Evolutionary conservation across 92 coral and sea anemone species (phyloP).

Genomic region (Palythoa grandis): DNA sequence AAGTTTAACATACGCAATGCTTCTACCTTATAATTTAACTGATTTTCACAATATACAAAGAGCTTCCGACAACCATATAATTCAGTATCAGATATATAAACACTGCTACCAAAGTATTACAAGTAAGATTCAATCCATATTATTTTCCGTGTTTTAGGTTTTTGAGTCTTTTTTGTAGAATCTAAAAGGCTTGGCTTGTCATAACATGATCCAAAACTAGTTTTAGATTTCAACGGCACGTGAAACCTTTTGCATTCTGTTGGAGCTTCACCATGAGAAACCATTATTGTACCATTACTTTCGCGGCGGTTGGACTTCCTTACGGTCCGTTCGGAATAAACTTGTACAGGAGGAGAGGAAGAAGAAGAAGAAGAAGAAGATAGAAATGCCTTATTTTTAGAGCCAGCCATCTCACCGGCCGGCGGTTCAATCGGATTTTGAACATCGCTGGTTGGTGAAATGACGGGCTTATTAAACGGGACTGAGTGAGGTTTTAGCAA

Average conservation of each 20-base stretch:
- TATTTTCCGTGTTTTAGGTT: slow-evolving; percentile 9
- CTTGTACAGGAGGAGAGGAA: too few species aligned
- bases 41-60: too few species aligned
- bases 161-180: neutral
- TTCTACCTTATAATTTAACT: too few species aligned
- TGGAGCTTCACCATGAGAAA: neutral
- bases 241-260: neutral
- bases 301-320: neutral
- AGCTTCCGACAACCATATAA: too few species aligned
- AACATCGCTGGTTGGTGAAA: neutral
- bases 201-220: neutral
- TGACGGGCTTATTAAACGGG: neutral
- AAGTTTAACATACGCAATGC: too few species aligned
- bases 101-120: neutral
- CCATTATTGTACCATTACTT: neutral
- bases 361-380: neutral
- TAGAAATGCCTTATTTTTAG: neutral
- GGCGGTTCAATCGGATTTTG: neutral
- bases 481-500: neutral
- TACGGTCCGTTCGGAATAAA: too few species aligned
- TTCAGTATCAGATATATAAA: too few species aligned
- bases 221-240: slow-evolving; percentile 9
- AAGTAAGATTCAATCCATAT: slow-evolving; percentile 23
- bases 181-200: neutral
- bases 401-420: neutral